A percentile compares a stretch with the other conserved stretches of the same genome.
These are phyloP conservation scores for Eidolon helvum DNA, from an alignment of 2,113 vertebrate genomes.

Conservation along the genomic window DNA sequence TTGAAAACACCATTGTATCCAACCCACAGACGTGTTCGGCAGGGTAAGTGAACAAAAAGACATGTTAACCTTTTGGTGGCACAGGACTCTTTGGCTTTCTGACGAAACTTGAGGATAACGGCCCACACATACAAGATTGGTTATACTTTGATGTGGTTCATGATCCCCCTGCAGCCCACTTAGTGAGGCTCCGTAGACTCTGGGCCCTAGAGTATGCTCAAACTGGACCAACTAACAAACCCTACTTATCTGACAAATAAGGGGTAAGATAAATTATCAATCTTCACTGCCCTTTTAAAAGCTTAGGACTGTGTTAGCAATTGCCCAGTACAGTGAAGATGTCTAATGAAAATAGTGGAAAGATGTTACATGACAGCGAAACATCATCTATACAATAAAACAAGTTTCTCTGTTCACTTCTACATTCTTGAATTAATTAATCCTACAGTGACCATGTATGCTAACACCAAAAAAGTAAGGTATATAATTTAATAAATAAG, in stretches of 20 bases:
- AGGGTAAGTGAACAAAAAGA: conserved; percentile 5
- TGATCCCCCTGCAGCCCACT: neutral
- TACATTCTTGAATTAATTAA: neutral
- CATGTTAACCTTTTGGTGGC: neutral
- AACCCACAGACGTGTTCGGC: neutral
- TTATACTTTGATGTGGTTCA: neutral
- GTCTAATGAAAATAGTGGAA: neutral
- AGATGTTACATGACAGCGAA: neutral
- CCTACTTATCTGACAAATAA: neutral
- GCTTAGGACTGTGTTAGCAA: neutral
- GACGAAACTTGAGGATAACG: neutral
- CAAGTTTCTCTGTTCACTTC: neutral
- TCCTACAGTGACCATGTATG: neutral
- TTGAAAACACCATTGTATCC: neutral
- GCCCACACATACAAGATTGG: neutral
- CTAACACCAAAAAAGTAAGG: neutral
- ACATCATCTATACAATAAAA: neutral
- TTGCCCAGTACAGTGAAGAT: neutral
- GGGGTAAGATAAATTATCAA: neutral
- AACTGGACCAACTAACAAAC: neutral
- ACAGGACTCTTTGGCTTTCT: neutral
- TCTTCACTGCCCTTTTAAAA: neutral
- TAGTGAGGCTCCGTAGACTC: neutral
- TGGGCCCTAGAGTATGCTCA: neutral
- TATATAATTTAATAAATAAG: neutral